Evolutionary conservation across 2,797 vertebrate genomes (phyloP).

Genomic region (Chiroxiphia lanceolata): DNA sequence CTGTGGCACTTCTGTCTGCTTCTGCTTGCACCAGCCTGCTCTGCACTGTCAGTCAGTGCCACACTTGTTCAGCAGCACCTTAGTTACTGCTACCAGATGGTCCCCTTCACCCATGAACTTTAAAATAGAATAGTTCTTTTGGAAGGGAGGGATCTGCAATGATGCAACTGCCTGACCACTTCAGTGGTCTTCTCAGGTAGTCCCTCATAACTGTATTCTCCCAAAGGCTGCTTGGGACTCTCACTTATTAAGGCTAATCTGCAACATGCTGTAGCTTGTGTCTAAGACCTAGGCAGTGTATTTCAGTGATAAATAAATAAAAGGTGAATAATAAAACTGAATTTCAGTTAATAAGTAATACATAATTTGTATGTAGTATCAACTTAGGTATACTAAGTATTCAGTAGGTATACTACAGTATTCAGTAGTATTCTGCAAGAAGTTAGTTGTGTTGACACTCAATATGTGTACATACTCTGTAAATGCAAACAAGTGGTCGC

Average conservation of each 20-base stretch:
- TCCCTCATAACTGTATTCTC: neutral
- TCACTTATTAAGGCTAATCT: neutral
- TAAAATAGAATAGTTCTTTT: neutral
- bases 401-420: neutral
- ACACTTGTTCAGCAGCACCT: neutral
- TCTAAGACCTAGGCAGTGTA: neutral
- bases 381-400: neutral
- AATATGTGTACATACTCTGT: no score
- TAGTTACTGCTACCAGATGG: accelerated
- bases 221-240: neutral
- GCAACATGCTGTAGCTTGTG: neutral
- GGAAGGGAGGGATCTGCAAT: neutral
- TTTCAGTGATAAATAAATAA: neutral
- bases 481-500: neutral
- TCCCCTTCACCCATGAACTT: neutral
- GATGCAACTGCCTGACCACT: neutral
- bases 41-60: neutral
- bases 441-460: neutral
- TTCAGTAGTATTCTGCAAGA: neutral
- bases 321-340: neutral
- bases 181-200: neutral
- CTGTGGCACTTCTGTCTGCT: neutral
- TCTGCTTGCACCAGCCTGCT: neutral
- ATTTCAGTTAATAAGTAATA: neutral
- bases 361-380: neutral